Evolutionary conservation across 2,888 invertebrate species (phyloP).

Genomic region (Melanchra persicariae): DNA sequence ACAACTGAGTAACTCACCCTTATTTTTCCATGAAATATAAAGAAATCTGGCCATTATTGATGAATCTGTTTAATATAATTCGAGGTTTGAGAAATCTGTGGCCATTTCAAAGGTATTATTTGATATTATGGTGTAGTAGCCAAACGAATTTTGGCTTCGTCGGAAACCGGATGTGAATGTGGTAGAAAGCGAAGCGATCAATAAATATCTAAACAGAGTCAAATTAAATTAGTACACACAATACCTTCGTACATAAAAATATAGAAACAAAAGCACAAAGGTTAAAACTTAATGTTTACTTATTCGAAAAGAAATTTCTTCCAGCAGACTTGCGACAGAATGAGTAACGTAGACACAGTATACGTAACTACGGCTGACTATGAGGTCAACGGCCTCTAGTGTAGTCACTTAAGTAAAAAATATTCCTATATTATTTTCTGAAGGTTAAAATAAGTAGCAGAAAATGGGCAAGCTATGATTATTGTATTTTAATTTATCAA

Average conservation of each 20-base stretch:
- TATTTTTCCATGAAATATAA: constrained; percentile 39
- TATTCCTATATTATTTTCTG: not conserved
- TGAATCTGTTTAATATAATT: constrained; percentile 14
- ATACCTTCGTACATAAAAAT: too few species aligned
- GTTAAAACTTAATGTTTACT: too few species aligned
- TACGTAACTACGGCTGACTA: not conserved
- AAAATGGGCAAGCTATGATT: not conserved
- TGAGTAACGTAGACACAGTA: too few species aligned
- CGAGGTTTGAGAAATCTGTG: not conserved
- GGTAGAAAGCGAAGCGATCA: too few species aligned
- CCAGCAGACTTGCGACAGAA: too few species aligned
- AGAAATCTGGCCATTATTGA: constrained; percentile 13
- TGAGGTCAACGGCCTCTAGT: not conserved
- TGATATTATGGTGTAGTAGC: not conserved
- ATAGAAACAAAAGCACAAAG: too few species aligned
- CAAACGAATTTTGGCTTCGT: not conserved
- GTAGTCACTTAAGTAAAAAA: not conserved
- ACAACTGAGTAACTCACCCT: constrained; percentile 30
- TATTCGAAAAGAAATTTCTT: too few species aligned
- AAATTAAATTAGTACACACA: too few species aligned
- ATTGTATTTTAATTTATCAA: not conserved
- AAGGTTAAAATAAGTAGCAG: not conserved
- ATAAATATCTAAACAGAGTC: too few species aligned
- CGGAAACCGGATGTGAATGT: too few species aligned
- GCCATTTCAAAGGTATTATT: not conserved